Evolutionary conservation across 2,113 vertebrate species (phyloP).

Genomic region (Bujurquina vittata): DNA sequence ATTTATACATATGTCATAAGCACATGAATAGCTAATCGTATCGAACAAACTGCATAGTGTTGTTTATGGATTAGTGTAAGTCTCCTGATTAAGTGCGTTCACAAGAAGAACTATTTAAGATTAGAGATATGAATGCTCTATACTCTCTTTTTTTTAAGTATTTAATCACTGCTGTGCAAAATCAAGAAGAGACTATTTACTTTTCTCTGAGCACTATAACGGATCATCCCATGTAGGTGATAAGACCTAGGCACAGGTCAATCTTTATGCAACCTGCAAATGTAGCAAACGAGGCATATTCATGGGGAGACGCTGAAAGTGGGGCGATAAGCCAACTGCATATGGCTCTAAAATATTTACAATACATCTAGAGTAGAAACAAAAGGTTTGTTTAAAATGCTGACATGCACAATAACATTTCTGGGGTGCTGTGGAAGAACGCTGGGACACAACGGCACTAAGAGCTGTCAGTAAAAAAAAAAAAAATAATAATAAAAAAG

Average conservation of each 20-base stretch:
- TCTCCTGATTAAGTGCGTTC: background rate
- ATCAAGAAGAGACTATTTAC: background rate
- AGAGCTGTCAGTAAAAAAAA: background rate
- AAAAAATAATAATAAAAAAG: background rate
- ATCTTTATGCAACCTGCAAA: fast-evolving
- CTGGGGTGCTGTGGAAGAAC: background rate
- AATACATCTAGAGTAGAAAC: background rate
- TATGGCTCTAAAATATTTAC: background rate
- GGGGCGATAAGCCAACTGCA: background rate
- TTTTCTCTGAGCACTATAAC: background rate
- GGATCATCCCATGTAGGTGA: background rate
- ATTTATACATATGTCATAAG: too few relatives aligned
- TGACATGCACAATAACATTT: background rate
- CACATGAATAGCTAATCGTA: background rate
- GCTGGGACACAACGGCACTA: background rate
- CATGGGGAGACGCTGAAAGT: background rate
- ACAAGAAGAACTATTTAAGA: background rate
- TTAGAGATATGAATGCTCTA: background rate
- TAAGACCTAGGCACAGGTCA: background rate
- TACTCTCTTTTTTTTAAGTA: too few relatives aligned
- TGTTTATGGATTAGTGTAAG: background rate
- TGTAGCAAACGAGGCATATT: background rate
- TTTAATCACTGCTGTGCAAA: too few relatives aligned
- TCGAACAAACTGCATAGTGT: background rate
- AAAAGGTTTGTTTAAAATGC: background rate